A percentile compares a stretch with the other conserved stretches of the same genome.
Conservation (phyloP, 2,888 invertebrate species). For the Pheosia gnoma region DNA sequence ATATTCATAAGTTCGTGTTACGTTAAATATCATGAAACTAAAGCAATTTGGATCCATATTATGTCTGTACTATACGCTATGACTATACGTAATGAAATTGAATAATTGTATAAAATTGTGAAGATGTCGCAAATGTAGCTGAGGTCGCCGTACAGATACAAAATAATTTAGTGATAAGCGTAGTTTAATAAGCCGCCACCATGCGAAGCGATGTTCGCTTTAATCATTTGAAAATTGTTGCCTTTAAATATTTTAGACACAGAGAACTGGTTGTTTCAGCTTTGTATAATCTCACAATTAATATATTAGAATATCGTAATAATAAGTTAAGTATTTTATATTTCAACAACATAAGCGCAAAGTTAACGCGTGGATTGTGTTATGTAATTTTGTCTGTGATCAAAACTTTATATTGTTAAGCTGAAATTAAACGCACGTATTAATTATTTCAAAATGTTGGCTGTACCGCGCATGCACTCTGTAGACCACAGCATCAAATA, state of each 20-base stretch:
- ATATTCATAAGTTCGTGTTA: neutral
- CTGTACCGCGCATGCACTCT: slow-evolving; percentile 57
- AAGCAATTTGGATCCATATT: slow-evolving; percentile 28
- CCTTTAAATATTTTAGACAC: slow-evolving; percentile 74
- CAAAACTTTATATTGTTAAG: slow-evolving; percentile 81
- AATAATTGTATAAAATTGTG: slow-evolving; percentile 35
- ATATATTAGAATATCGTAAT: slow-evolving; percentile 69
- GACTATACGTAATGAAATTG: slow-evolving; percentile 30
- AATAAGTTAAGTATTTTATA: slow-evolving; percentile 78
- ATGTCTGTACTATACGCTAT: slow-evolving; percentile 31
- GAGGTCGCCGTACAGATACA: slow-evolving; percentile 28
- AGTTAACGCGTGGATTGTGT: slow-evolving; percentile 70
- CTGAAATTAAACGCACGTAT: slow-evolving; percentile 68
- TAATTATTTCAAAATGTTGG: slow-evolving; percentile 47
- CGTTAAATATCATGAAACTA: slow-evolving; percentile 6
- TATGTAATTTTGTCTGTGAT: slow-evolving; percentile 83
- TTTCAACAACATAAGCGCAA: slow-evolving; percentile 72
- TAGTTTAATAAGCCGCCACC: slow-evolving; percentile 46
- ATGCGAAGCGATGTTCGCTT: slow-evolving; percentile 62
- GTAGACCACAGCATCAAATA: slow-evolving; percentile 27
- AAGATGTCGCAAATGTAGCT: slow-evolving; percentile 40
- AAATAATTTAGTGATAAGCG: slow-evolving; percentile 33
- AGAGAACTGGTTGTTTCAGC: slow-evolving; percentile 75
- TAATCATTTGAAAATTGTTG: slow-evolving; percentile 67
- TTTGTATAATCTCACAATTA: slow-evolving; percentile 72